Evolutionary conservation across 1,140 invertebrate genomes (phyloP), one percentile per base, ranked within the genome.

Genomic region (Drosophila simulans): DNA sequence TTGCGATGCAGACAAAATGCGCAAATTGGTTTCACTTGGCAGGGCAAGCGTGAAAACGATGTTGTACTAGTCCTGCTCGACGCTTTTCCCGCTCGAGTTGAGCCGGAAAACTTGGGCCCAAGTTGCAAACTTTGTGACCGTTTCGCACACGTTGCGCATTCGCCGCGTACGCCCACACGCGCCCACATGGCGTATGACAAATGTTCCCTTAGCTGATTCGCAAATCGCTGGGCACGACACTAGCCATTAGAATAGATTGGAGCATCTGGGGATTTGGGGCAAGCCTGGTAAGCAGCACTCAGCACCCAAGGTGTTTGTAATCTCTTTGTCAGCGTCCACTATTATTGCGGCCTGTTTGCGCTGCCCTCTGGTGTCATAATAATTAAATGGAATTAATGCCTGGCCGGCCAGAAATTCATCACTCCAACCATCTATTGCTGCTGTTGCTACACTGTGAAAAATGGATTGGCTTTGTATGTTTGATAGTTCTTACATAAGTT

Each of bases 31-130:
- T 86, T 77, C 68, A 64, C 59, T 62, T 86, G 60, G 31, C 63
- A 81, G 71, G 48, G 64, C 82, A 81, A 68, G 82, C 82, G 78
- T 81, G 83, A 86, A 85, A 86, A 63, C 66, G 64, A 77, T 59
- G 55, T 73, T 65, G 45, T 76, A 49, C 58, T 55, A 46, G 72
- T 49, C 54, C 46, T 42, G 45, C 40, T 34, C 60, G 48, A 43
- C 34, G 54, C 58, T 72, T 52, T 17, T 54, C 42, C 31, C 13
- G 68, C 53, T 40, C 15, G 42, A 62, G 20, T 31, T 37, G n/a
- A 64, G 63, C 42, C 40, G 39, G 58, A 37, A 55, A 71, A 60
- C 46, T 65, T 76, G 64, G 64, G 40, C 17, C 40, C 51, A 71
- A 59, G 55, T 81, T 81, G 72, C 39, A 74, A 74, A 74, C 31